These are phyloP conservation scores for Tholera decimalis DNA, from an alignment of 2,888 invertebrate species.

Conservation along the genomic window DNA sequence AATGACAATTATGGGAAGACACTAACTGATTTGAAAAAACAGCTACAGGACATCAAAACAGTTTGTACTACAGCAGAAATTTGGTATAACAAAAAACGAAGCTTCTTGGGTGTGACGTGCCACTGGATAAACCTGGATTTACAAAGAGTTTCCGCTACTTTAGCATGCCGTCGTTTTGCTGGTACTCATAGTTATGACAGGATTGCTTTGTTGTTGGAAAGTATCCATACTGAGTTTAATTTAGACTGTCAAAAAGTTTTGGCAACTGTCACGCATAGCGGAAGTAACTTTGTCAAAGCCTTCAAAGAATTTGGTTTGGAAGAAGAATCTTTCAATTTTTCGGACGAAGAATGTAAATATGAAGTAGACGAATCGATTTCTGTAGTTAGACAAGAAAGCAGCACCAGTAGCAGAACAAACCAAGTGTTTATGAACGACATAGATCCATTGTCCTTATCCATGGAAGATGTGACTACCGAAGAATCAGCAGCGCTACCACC, in stretches of 20 bases:
- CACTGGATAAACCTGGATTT: constrained; percentile 30
- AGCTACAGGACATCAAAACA: constrained; percentile 5
- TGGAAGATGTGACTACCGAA: constrained; percentile 20
- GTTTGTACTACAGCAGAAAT: constrained; percentile 32
- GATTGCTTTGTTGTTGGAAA: constrained; percentile 22
- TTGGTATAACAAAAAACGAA: constrained; percentile 30
- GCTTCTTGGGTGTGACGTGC: constrained; percentile 31
- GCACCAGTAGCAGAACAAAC: constrained; percentile 18
- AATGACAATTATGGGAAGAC: constrained; percentile 9
- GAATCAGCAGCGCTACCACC: constrained; percentile 15
- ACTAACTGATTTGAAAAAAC: constrained; percentile 10
- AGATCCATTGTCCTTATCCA: constrained; percentile 25
- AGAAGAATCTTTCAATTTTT: constrained; percentile 13
- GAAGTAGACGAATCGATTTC: constrained; percentile 10
- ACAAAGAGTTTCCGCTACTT: constrained; percentile 17
- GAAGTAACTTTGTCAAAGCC: constrained; percentile 37
- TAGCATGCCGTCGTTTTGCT: constrained; percentile 35
- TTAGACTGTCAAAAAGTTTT: constrained; percentile 24
- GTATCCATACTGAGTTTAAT: constrained; percentile 20
- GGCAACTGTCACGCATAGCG: constrained; percentile 37
- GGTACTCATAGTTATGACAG: constrained; percentile 30
- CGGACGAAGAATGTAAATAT: constrained; percentile 16
- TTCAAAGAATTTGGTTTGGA: constrained; percentile 26
- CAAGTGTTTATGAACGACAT: constrained; percentile 1
- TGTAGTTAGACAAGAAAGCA: constrained; percentile 21